A percentile compares a stretch with the other conserved stretches of the same genome.
These are phyloP conservation scores for Bubalus kerabau DNA, from an alignment of 2,113 vertebrate species.

Conservation along the genomic window DNA sequence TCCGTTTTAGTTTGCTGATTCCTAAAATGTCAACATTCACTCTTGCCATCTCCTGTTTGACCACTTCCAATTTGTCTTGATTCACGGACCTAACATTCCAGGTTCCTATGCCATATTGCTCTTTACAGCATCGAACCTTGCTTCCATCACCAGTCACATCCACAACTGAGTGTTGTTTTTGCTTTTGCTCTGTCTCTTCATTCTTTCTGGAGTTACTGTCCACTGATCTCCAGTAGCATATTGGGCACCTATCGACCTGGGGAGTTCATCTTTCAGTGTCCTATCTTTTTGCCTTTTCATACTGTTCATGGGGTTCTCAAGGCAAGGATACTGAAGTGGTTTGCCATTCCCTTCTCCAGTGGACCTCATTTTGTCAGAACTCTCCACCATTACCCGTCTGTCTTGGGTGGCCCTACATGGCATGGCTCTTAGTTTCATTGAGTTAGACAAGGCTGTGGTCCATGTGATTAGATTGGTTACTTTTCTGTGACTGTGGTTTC, in stretches of 20 bases:
- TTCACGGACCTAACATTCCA: neutral
- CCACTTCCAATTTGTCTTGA: neutral
- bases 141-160: neutral
- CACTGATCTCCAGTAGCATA: neutral
- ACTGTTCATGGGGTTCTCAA: neutral
- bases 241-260: neutral
- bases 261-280: neutral
- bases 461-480: neutral
- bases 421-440: neutral
- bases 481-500: neutral
- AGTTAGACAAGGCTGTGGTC: neutral
- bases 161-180: neutral
- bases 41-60: neutral
- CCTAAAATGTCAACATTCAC: neutral
- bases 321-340: neutral
- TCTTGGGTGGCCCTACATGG: fast-evolving
- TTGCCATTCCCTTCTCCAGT: neutral
- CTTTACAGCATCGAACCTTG: neutral
- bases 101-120: neutral
- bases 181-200: neutral
- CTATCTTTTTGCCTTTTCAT: neutral
- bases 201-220: neutral
- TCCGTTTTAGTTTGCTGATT: neutral
- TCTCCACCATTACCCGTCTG: neutral
- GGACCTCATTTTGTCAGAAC: neutral